A percentile compares a stretch with the other conserved stretches of the same genome.
phyloP scores from a whole-genome alignment of 2,888 invertebrate species.

The Galerucella pusilla region DNA sequence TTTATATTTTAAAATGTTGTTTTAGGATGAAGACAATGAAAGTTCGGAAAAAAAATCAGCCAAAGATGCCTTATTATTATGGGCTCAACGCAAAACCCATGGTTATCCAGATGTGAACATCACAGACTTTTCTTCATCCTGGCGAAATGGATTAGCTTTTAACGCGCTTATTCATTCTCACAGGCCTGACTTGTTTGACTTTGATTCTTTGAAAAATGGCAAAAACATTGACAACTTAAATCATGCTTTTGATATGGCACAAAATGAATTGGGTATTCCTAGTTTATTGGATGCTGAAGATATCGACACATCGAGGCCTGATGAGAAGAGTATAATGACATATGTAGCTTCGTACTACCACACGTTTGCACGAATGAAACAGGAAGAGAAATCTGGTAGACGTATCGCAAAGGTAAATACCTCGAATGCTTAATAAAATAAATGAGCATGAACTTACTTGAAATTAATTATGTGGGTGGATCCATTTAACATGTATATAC shows the following conservation, averaged over 20 bases:
- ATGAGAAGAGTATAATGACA: slow-evolving; percentile 98
- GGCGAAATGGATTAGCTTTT: slow-evolving; percentile 97
- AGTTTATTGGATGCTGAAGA: slow-evolving; percentile 95
- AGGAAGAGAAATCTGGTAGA: slow-evolving; percentile 96
- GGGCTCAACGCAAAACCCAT: slow-evolving; percentile 98
- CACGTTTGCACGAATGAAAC: slow-evolving; percentile 99
- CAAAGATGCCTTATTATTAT: slow-evolving; percentile 96
- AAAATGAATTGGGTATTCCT: slow-evolving; percentile 92
- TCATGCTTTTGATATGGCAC: slow-evolving; percentile 96
- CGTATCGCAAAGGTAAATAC: slow-evolving; percentile 92
- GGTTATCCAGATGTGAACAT: slow-evolving; percentile 92
- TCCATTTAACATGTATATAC: no score
- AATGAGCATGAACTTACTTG: no score
- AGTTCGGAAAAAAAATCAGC: slow-evolving; percentile 98
- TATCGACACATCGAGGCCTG: slow-evolving; percentile 92
- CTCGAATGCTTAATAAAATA: no score
- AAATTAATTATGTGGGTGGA: no score
- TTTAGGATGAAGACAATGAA: slow-evolving; percentile 92
- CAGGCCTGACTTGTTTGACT: slow-evolving; percentile 94
- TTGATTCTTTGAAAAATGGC: slow-evolving; percentile 79
- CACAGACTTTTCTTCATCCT: slow-evolving; percentile 91
- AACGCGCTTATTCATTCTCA: slow-evolving; percentile 99
- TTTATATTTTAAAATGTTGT: slow-evolving; percentile 16
- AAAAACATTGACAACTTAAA: slow-evolving; percentile 96
- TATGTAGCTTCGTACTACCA: slow-evolving; percentile 99